Percentiles rank a stretch among this genome's conserved stretches.
Evolutionary conservation across 2,797 vertebrate species (phyloP).

Genomic region (Acridotheres tristis): DNA sequence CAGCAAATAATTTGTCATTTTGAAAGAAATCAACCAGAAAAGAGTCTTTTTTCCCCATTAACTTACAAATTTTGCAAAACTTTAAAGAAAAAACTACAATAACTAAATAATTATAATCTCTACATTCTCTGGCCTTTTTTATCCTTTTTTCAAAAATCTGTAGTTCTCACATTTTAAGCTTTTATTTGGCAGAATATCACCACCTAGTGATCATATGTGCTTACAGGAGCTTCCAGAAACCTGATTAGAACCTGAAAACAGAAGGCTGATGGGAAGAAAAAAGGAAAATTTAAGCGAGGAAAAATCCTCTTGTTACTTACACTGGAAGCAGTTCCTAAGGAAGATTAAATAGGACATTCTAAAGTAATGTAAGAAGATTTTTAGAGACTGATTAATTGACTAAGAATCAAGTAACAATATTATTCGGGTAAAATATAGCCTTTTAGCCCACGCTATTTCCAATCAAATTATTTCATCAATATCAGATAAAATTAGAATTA

Average conservation of each 20-base stretch:
- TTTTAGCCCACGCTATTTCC: neutral
- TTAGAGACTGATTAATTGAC: neutral
- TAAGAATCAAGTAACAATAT: neutral
- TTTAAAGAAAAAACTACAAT: neutral
- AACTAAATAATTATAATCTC: neutral
- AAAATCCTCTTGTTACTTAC: neutral
- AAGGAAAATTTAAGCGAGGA: neutral
- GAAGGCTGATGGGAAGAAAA: neutral
- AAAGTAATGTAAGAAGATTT: neutral
- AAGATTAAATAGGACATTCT: neutral
- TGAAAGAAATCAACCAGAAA: neutral
- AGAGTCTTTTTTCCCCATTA: accelerated
- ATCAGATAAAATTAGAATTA: neutral
- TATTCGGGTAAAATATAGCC: neutral
- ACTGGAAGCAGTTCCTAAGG: neutral
- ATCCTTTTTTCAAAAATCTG: neutral
- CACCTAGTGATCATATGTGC: conserved; percentile 7
- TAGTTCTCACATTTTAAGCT: neutral
- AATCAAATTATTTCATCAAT: neutral
- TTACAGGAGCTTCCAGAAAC: neutral
- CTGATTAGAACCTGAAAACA: neutral
- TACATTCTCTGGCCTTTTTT: neutral
- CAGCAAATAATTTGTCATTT: neutral
- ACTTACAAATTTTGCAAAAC: neutral
- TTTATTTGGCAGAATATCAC: conserved; percentile 2